Percentiles rank a stretch among this genome's conserved stretches.
These are phyloP conservation scores for Eutolmus rufibarbis DNA, from an alignment of 2,888 invertebrate genomes.

Conservation along the genomic window DNA sequence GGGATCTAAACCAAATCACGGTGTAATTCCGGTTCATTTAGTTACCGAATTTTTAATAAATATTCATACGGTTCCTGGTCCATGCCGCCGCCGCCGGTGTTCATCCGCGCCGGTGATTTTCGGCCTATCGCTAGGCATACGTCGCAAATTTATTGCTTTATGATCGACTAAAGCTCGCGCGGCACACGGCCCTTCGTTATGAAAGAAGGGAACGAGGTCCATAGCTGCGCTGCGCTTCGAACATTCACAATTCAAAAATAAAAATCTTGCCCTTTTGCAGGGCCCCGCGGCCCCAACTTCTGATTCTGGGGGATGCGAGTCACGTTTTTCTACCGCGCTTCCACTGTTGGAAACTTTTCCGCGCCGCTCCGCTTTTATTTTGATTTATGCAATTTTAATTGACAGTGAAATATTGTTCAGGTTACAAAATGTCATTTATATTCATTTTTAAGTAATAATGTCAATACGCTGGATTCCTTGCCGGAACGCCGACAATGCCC, in stretches of 20 bases:
- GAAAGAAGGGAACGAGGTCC: not conserved
- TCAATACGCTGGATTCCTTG: constrained; percentile 17
- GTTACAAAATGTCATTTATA: constrained; percentile 48
- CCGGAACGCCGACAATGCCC: not conserved
- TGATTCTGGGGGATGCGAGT: not conserved
- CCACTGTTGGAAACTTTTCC: not conserved
- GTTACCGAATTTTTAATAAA: constrained; percentile 26
- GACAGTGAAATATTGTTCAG: constrained; percentile 49
- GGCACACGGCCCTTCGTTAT: not conserved
- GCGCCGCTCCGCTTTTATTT: constrained; percentile 35
- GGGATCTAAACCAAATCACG: not conserved
- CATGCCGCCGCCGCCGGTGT: not conserved
- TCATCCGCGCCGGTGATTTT: constrained; percentile 4
- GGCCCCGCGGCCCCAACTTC: too few relatives aligned
- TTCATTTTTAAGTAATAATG: constrained; percentile 48
- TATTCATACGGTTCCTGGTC: constrained; percentile 4
- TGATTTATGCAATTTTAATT: constrained; percentile 49
- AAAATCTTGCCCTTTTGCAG: not conserved
- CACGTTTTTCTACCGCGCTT: not conserved
- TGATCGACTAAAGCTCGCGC: not conserved
- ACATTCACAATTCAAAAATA: not conserved
- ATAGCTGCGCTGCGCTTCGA: not conserved
- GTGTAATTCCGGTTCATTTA: constrained; percentile 17
- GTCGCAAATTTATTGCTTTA: constrained; percentile 22
- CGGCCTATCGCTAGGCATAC: constrained; percentile 24